Evolutionary conservation across 2,113 vertebrate genomes (phyloP).

Genomic region (Mus musculus): GRCm39 chr12:119972001-119972500

Average conservation of each 20-base stretch:
- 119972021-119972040: not conserved
- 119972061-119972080: not conserved
- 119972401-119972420: not conserved
- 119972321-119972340: not conserved
- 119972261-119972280: not conserved
- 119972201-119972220: not conserved
- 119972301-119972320: not conserved
- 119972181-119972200: not conserved
- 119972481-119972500: not conserved
- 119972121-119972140: not conserved
- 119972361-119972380: not conserved
- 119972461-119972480: not conserved
- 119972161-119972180: constrained; percentile 26
- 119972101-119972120: not conserved
- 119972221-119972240: not conserved
- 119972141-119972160: not conserved
- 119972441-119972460: not conserved
- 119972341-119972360: not conserved
- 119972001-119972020: not conserved
- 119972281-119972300: not conserved
- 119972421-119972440: not conserved
- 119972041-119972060: not conserved
- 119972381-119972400: not conserved
- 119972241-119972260: not conserved
- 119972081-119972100: not conserved